A percentile compares a stretch with the other conserved stretches of the same genome.
Evolutionary conservation across 2,888 invertebrate genomes (phyloP).

Genomic region (Sarcophaga rosellei): DNA sequence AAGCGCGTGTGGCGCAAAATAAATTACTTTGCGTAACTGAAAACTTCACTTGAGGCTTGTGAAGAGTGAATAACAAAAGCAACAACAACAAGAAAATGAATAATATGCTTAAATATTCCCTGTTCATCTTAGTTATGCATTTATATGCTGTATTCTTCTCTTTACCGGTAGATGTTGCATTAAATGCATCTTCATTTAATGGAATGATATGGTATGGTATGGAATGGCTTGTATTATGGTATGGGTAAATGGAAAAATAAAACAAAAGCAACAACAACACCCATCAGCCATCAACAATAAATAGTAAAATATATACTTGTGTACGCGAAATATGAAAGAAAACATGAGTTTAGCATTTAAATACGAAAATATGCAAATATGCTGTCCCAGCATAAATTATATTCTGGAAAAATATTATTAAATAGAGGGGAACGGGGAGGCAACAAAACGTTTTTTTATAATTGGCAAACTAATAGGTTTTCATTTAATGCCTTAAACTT

Average conservation of each 20-base stretch:
- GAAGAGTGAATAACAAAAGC: too few species aligned
- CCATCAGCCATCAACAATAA: not conserved
- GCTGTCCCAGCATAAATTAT: conserved; percentile 26
- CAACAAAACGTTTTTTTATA: too few species aligned
- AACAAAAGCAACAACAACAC: too few species aligned
- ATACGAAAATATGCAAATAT: conserved; percentile 59
- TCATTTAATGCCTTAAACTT: too few species aligned
- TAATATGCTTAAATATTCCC: conserved; percentile 50
- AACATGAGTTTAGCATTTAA: conserved; percentile 26
- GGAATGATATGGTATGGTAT: too few species aligned
- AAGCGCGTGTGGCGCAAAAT: conserved; percentile 80
- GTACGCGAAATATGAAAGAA: not conserved
- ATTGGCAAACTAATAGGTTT: too few species aligned
- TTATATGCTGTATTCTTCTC: conserved; percentile 20
- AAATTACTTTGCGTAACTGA: conserved; percentile 79
- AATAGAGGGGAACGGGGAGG: not conserved
- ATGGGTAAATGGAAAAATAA: too few species aligned
- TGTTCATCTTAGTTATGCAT: conserved; percentile 50
- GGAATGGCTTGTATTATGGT: too few species aligned
- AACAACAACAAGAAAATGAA: not conserved
- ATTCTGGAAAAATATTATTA: not conserved
- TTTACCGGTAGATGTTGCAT: not conserved
- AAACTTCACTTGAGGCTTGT: conserved; percentile 74
- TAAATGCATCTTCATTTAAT: not conserved
- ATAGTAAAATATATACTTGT: not conserved